Evolutionary conservation across 2,888 invertebrate genomes (phyloP).

Genomic region (Plemyria rubiginata): DNA sequence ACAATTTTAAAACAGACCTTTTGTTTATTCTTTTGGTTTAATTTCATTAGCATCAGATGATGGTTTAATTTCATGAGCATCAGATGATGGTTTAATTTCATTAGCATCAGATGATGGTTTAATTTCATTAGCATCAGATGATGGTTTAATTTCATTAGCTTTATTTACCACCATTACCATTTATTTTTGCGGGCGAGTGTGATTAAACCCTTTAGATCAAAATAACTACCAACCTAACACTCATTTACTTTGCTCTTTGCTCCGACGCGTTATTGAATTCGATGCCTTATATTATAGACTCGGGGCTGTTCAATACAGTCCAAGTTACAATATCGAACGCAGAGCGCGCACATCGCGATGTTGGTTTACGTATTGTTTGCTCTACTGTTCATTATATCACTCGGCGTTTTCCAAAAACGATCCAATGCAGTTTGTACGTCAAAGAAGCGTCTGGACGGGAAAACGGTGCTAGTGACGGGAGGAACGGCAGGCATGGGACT

Average conservation of each 20-base stretch:
- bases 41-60: no score
- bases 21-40: no score
- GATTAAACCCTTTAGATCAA: no score
- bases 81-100: no score
- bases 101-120: no score
- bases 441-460: constrained; percentile 50
- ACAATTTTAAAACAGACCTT: no score
- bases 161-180: no score
- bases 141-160: no score
- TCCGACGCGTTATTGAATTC: background rate
- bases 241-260: constrained; percentile 74
- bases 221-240: background rate
- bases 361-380: constrained; percentile 13
- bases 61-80: no score
- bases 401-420: constrained; percentile 27
- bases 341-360: constrained; percentile 16
- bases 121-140: no score
- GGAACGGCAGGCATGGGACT: constrained; percentile 69
- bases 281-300: background rate
- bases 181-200: no score
- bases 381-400: constrained; percentile 2
- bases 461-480: constrained; percentile 62
- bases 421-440: constrained; percentile 47
- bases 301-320: background rate
- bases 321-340: background rate